phyloP scores from a whole-genome alignment of 2,113 vertebrate genomes.

The Noturus placidus region DNA sequence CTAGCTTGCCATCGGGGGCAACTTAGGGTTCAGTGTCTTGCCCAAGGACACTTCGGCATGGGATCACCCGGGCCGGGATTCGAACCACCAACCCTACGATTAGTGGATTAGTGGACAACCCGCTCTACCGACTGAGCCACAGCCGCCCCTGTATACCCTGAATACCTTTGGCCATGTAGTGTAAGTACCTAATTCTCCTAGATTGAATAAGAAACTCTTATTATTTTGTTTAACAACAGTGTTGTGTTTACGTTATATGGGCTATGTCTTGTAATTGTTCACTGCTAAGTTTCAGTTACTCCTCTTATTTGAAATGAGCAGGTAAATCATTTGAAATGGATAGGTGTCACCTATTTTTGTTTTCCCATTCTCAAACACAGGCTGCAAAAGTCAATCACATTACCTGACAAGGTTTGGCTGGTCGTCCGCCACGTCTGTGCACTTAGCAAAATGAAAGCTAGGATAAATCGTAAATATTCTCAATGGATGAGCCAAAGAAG shows the following conservation, averaged over 20 bases:
- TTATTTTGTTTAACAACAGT: background rate
- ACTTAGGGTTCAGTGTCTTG: too few relatives aligned
- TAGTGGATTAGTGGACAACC: too few relatives aligned
- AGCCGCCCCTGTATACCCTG: too few relatives aligned
- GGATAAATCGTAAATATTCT: slow-evolving; percentile 27
- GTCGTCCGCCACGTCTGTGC: background rate
- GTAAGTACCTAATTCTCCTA: background rate
- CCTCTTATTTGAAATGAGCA: background rate
- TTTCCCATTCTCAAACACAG: slow-evolving; percentile 31
- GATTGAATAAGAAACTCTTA: too few relatives aligned
- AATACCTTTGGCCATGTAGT: background rate
- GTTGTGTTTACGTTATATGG: background rate
- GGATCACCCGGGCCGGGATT: too few relatives aligned
- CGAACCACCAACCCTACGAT: too few relatives aligned
- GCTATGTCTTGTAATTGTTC: background rate
- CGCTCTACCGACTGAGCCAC: too few relatives aligned
- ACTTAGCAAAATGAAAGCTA: slow-evolving; percentile 25
- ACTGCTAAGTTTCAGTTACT: background rate
- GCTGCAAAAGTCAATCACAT: slow-evolving; percentile 39
- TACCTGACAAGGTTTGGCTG: slow-evolving; percentile 13
- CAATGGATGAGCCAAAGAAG: background rate
- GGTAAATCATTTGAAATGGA: background rate
- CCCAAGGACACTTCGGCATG: too few relatives aligned
- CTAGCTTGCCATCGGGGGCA: too few relatives aligned
- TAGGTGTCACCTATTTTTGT: background rate